These are phyloP conservation scores for Cryptotis parvus DNA, from an alignment of 2,113 vertebrate species.

Conservation along the genomic window DNA sequence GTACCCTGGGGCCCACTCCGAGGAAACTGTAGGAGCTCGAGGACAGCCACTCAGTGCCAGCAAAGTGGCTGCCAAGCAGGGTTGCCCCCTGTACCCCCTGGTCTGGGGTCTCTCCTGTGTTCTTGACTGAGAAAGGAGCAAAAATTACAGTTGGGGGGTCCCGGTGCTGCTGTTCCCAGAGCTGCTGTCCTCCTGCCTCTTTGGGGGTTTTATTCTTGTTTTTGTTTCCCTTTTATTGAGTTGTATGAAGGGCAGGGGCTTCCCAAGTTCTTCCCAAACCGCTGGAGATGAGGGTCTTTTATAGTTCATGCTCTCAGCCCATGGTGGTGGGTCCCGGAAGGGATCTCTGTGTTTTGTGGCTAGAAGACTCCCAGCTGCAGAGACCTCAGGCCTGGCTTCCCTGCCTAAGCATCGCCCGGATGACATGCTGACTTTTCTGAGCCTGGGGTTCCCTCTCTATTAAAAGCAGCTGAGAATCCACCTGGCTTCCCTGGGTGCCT, in stretches of 20 bases:
- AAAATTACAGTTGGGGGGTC: background rate
- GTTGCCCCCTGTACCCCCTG: background rate
- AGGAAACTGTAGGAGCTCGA: constrained; percentile 60
- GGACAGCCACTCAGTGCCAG: constrained; percentile 50
- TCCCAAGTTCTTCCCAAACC: background rate
- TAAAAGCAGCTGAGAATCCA: background rate
- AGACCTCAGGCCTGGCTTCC: background rate
- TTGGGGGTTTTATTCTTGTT: background rate
- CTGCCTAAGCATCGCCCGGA: background rate
- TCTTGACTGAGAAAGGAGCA: constrained; percentile 44
- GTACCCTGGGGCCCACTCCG: constrained; percentile 23
- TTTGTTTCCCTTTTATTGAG: background rate
- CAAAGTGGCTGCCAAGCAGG: constrained; percentile 69
- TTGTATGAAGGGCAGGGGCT: background rate
- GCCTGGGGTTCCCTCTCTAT: constrained; percentile 30
- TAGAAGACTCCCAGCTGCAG: constrained; percentile 1
- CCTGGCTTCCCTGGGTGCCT: constrained; percentile 2
- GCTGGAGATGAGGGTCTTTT: background rate
- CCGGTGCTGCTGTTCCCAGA: background rate
- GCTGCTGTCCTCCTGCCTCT: background rate
- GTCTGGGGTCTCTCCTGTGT: background rate
- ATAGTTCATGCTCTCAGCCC: background rate
- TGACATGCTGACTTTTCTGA: background rate
- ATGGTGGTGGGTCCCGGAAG: background rate
- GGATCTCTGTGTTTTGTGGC: background rate